Evolutionary conservation across 2,113 vertebrate genomes (phyloP), one percentile per base, ranked within the genome.

Genomic region (Macquaria australasica): DNA sequence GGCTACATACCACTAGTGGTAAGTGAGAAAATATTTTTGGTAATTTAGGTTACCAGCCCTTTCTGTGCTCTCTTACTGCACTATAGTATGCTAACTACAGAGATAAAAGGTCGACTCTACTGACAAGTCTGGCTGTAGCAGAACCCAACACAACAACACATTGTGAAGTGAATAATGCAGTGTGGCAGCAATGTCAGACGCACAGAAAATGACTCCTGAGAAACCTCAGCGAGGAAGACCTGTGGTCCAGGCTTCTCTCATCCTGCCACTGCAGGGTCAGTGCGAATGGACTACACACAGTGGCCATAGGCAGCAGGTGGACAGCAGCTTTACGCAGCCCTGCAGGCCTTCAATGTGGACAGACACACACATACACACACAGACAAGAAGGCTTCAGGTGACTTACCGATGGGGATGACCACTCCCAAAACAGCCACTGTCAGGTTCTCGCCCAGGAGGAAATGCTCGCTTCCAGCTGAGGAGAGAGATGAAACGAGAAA

Each of bases 381-480:
- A 62, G 66, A 86, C 25, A 81, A 66, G 56, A 37, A 59, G 41
- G 62, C 79, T 45, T 45, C 21, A 1, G 85, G 78, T 56, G 55
- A 94, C 98, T 97, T 95, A 99, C 98, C 98, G 21, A 99, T 97
- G 90, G 98, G 98, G 87, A 98, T 97, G 64, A 98, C 94, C 87
- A 98, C 96, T 72, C 98, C 98, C 89, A 99, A 94, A 82, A 98
- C 96, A 51, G 98, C 97, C 78, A 98, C 97, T 10, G 98, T 98
- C 89, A 99, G 95, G 14, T 97, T 97, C 83, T 97, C 98, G 63
- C 96, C 97, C 70, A 99, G 94, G 81, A 97, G 95, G 90, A 96
- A 93, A 20, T 94, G 95, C 66, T 96, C 96, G 21, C 97, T 96
- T 70, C 96, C 97, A 94, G 98, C 98, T 99, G 94, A 8, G 95